These are phyloP conservation scores for Panagrolaimus sp. DNA, from an alignment of 1,140 invertebrate genomes.

Conservation along the genomic window DNA sequence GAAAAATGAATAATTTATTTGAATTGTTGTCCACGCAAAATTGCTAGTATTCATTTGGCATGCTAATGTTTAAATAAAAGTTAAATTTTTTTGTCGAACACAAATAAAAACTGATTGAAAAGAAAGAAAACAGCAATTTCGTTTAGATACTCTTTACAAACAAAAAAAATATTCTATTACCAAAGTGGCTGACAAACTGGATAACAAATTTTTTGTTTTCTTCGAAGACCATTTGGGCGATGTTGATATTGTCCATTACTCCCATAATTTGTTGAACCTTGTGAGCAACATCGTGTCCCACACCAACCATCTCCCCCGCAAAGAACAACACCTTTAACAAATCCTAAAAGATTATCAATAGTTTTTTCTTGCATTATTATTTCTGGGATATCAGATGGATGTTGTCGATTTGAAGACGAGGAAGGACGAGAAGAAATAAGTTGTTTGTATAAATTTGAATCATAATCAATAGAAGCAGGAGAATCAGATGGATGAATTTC, in stretches of 20 bases:
- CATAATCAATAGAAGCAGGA: not conserved
- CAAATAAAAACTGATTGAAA: too few species aligned
- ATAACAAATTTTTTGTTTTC: slow-evolving; percentile 11
- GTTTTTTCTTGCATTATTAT: slow-evolving; percentile 14
- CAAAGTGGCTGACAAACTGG: slow-evolving; percentile 3
- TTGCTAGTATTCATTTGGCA: too few species aligned
- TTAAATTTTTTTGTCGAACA: too few species aligned
- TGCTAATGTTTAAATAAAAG: too few species aligned
- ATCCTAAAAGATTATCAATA: not conserved
- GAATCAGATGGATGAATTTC: not conserved
- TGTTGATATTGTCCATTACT: not conserved
- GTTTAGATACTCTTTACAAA: too few species aligned
- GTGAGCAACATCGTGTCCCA: not conserved
- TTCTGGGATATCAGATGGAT: not conserved
- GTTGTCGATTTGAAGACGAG: not conserved
- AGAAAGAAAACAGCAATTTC: too few species aligned
- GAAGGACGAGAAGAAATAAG: not conserved
- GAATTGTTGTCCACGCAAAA: too few species aligned
- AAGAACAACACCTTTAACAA: not conserved
- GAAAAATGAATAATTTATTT: too few species aligned
- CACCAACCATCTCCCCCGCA: slow-evolving; percentile 7
- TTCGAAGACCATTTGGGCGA: slow-evolving; percentile 4
- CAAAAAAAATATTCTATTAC: too few species aligned
- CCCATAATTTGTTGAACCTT: not conserved
- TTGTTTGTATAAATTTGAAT: slow-evolving; percentile 7